These are phyloP conservation scores for Ornithorhynchus anatinus DNA, from an alignment of 2,113 vertebrate genomes.

Conservation along the genomic window DNA sequence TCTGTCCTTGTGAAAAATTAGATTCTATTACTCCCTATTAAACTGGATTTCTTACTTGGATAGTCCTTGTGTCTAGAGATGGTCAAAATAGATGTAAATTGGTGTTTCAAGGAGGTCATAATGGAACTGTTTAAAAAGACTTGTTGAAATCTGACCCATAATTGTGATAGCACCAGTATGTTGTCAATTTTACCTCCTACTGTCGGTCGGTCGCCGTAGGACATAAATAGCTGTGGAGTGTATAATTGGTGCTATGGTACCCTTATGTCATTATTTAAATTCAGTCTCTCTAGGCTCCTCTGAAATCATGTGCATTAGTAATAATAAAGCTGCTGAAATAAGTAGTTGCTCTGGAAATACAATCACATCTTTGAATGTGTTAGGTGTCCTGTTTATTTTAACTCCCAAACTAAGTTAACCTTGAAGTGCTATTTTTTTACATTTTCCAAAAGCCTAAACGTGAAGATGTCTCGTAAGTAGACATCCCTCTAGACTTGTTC, in stretches of 20 bases:
- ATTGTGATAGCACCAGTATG: slow-evolving; percentile 43
- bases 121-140: slow-evolving; percentile 51
- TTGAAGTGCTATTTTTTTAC: slow-evolving; percentile 4
- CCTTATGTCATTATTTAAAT: slow-evolving; percentile 52
- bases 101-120: slow-evolving; percentile 42
- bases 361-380: slow-evolving; percentile 30
- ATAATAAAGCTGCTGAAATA: slow-evolving; percentile 44
- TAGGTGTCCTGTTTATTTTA: not conserved
- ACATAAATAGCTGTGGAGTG: slow-evolving; percentile 47
- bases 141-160: slow-evolving; percentile 53
- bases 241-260: slow-evolving; percentile 49
- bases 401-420: not conserved
- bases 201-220: slow-evolving; percentile 50
- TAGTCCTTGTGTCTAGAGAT: slow-evolving; percentile 26
- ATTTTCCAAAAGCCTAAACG: slow-evolving; percentile 17
- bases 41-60: slow-evolving; percentile 21
- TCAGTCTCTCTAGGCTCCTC: slow-evolving; percentile 24
- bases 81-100: slow-evolving; percentile 54
- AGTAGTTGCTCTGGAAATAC: slow-evolving; percentile 40
- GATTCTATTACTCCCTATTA: slow-evolving; percentile 20
- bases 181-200: slow-evolving; percentile 40
- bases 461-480: not conserved
- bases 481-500: no score
- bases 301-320: slow-evolving; percentile 44
- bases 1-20: slow-evolving; percentile 33